A percentile compares a stretch with the other conserved stretches of the same genome.
phyloP scores from a whole-genome alignment of 92 coral and sea anemone genomes.

The Scolanthus callimorphus region DNA sequence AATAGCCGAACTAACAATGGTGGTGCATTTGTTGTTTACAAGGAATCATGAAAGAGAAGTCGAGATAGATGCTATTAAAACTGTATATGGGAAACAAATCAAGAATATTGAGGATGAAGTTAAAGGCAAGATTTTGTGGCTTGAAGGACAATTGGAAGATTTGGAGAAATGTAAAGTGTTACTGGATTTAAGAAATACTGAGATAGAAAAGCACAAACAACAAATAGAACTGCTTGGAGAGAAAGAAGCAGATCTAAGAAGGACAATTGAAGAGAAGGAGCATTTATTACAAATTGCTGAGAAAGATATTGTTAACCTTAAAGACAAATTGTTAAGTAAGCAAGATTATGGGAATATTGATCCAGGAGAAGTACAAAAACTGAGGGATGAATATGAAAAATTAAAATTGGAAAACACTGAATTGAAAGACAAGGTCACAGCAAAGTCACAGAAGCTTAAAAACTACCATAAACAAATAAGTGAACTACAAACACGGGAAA shows the following conservation, averaged over 20 bases:
- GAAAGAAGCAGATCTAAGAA: slow-evolving; percentile 47
- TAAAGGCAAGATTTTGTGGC: slow-evolving; percentile 80
- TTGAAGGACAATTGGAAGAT: slow-evolving; percentile 90
- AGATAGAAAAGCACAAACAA: slow-evolving; percentile 72
- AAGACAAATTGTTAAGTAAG: slow-evolving; percentile 49
- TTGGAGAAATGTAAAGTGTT: slow-evolving; percentile 84
- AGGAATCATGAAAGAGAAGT: slow-evolving; percentile 95
- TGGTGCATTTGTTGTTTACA: slow-evolving; percentile 87
- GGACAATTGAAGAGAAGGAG: slow-evolving; percentile 37
- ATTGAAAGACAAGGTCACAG: slow-evolving; percentile 45
- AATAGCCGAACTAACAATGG: slow-evolving; percentile 90
- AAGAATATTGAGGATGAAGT: slow-evolving; percentile 68
- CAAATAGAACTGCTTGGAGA: slow-evolving; percentile 55
- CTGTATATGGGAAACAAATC: slow-evolving; percentile 79
- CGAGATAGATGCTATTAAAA: slow-evolving; percentile 82
- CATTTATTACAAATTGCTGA: slow-evolving; percentile 57
- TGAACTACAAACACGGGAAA: slow-evolving; percentile 61
- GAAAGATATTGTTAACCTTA: slow-evolving; percentile 61
- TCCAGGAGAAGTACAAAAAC: slow-evolving; percentile 36
- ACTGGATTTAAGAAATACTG: slow-evolving; percentile 71
- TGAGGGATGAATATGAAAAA: slow-evolving; percentile 57
- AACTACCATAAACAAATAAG: slow-evolving; percentile 53
- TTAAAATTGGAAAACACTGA: slow-evolving; percentile 49
- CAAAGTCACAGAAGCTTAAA: slow-evolving; percentile 53
- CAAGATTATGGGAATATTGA: slow-evolving; percentile 50